These are phyloP conservation scores for Thripadectes ignobilis DNA, from an alignment of 2,797 vertebrate species.

Conservation along the genomic window DNA sequence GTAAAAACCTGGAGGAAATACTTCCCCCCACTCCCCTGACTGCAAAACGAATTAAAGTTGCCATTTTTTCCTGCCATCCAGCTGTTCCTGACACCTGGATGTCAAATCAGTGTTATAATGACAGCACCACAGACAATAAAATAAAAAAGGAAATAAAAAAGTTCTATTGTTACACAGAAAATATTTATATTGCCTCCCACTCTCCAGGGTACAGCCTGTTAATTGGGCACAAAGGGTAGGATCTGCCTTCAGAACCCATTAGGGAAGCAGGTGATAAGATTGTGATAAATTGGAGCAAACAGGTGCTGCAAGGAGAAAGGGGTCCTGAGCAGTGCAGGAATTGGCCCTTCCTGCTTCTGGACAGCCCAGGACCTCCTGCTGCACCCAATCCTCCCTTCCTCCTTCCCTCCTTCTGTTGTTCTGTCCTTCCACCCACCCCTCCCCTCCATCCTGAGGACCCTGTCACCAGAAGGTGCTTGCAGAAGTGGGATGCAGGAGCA, in stretches of 20 bases:
- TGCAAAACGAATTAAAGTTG: constrained; percentile 26
- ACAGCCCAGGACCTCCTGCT: background rate
- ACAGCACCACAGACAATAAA: background rate
- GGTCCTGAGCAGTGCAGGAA: background rate
- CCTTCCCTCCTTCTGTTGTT: background rate
- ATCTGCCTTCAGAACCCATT: constrained; percentile 26
- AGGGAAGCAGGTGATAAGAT: background rate
- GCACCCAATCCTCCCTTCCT: background rate
- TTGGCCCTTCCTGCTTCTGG: background rate
- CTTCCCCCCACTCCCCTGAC: background rate
- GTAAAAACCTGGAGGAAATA: constrained; percentile 14
- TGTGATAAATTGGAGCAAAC: rapidly evolving
- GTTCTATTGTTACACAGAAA: constrained; percentile 2
- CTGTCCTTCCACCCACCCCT: background rate
- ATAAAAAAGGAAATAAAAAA: background rate
- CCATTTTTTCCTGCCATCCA: constrained; percentile 17
- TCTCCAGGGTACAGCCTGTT: background rate
- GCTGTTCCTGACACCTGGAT: constrained; percentile 52
- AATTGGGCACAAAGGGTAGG: constrained; percentile 46
- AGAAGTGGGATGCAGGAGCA: background rate
- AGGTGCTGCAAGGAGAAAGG: background rate
- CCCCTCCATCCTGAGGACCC: background rate
- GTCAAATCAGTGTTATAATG: constrained; percentile 34
- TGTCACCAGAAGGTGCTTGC: rapidly evolving
- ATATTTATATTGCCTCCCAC: constrained; percentile 56